A percentile compares a stretch with the other conserved stretches of the same genome.
Conservation (phyloP, 2,797 vertebrate species). For the Lacerta viridis region DNA sequence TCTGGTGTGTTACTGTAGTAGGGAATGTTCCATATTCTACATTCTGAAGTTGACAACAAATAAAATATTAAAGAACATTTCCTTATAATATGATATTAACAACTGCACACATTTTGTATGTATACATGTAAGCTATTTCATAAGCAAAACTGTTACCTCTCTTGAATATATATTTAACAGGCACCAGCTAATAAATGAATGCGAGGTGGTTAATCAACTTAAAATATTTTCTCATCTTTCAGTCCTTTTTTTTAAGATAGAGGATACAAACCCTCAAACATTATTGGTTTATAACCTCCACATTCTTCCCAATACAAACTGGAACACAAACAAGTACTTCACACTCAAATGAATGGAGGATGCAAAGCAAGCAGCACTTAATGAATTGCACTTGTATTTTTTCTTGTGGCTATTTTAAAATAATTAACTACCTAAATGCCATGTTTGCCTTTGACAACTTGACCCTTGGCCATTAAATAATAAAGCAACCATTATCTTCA, state of each 20-base stretch:
- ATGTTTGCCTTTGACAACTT: constrained; percentile 20
- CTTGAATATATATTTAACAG: not conserved
- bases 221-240: not conserved
- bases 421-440: constrained; percentile 1
- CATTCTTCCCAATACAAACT: not conserved
- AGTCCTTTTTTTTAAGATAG: not conserved
- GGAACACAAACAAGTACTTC: not conserved
- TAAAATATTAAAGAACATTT: not conserved
- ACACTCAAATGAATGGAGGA: not conserved
- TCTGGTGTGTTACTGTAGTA: not conserved
- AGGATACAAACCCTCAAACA: not conserved
- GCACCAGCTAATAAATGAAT: not conserved
- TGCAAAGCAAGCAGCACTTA: too few species aligned
- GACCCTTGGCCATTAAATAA: constrained; percentile 21
- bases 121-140: not conserved
- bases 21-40: not conserved
- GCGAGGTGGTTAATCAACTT: not conserved
- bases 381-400: not conserved
- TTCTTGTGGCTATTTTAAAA: not conserved
- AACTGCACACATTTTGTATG: not conserved
- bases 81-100: not conserved
- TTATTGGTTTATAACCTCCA: not conserved
- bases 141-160: not conserved
- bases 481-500: constrained; percentile 2
- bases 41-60: not conserved